Conservation (phyloP, 2,113 vertebrate species). For the Platycercus adscitus region DNA sequence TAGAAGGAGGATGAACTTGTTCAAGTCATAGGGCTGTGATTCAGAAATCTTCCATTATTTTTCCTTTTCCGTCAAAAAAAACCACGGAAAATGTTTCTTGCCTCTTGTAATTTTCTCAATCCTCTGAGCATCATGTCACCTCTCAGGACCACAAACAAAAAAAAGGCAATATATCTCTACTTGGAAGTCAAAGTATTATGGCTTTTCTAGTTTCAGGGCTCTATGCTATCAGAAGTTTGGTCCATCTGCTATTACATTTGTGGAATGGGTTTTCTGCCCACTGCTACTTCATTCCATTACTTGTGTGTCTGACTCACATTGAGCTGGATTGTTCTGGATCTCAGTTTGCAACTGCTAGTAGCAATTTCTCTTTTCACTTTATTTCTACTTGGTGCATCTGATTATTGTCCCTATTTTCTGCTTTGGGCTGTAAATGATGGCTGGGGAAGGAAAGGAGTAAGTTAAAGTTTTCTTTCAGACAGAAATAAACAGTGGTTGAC, state of each 20-base stretch:
- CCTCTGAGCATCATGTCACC: neutral
- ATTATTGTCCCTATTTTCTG: neutral
- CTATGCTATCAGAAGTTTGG: neutral
- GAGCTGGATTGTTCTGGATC: neutral
- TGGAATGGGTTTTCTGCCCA: neutral
- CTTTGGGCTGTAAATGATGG: neutral
- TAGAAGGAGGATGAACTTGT: neutral
- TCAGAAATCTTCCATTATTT: neutral
- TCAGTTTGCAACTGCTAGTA: neutral
- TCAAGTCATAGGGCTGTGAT: neutral
- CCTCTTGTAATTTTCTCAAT: neutral
- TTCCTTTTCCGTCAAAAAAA: neutral
- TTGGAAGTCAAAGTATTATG: neutral
- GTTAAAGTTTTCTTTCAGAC: neutral
- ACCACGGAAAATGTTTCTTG: neutral
- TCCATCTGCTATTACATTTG: neutral
- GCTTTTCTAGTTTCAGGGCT: neutral
- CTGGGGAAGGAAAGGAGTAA: neutral
- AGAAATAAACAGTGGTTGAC: neutral
- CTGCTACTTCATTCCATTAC: neutral
- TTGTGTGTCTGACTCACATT: neutral
- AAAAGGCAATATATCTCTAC: neutral
- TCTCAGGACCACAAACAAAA: neutral
- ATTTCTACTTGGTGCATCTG: constrained; percentile 9
- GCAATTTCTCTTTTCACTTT: neutral